Evolutionary conservation across 2,888 invertebrate species (phyloP), one percentile per base, ranked within the genome.

Genomic region (Anagyrus pseudococci): DNA sequence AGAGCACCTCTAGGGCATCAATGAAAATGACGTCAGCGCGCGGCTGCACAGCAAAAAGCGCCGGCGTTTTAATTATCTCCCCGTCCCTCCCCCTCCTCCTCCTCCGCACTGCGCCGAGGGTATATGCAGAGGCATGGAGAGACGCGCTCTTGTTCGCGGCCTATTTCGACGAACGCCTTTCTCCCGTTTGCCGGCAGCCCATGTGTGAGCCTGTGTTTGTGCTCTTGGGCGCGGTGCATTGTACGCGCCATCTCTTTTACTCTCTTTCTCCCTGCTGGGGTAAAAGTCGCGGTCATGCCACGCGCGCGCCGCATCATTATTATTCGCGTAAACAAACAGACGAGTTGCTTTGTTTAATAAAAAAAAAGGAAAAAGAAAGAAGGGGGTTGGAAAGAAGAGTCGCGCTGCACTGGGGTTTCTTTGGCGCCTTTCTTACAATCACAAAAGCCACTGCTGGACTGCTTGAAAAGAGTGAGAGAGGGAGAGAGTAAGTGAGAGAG

Each of bases 1-100:
- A 64, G 71, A 71, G 73, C 77, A 75, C 69, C 77, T 76, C 75
- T 77, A 77, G 80, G 82, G 82, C 83, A 83, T 84, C 84, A 84
- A 84, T 84, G 84, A 82, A 81, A 79, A 80, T 84, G 84, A 84
- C 84, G 84, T 84, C 84, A 84, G 17, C 8, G 23, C 6, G 19
- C 25, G 22, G n/a, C 25, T 19, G 22, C 4, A 44, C 79, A 72
- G 71, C 77, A 80, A 80, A 81, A 77, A 78, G 77, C 67, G 69
- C 70, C n/a, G n/a, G 69, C 75, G 73, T 75, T 77, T 75, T 62
- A 76, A 77, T 78, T 77, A 77, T 76, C 73, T 72, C 37, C 15
- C 33, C 17, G 29, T 20, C 49, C 10, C 17, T 13, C 26, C 10
- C 8, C 4, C 17, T 10, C 20, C 23, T 3, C n/a, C 1, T 13